phyloP scores from a whole-genome alignment of 2,888 invertebrate species.

The Chaetoderma sp. region DNA sequence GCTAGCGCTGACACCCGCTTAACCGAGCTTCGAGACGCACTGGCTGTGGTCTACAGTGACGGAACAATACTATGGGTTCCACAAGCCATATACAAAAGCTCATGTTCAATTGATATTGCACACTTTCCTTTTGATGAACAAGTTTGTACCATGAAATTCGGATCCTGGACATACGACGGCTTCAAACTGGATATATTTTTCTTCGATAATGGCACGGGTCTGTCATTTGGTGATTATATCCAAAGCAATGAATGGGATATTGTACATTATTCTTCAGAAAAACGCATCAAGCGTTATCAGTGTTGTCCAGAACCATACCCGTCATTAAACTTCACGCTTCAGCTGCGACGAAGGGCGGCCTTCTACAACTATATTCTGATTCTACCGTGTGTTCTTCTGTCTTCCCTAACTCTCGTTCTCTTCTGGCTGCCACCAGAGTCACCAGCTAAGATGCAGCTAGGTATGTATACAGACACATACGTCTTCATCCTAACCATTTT shows the following conservation, averaged over 20 bases:
- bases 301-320: constrained; percentile 67
- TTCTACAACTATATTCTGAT: constrained; percentile 69
- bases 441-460: constrained; percentile 69
- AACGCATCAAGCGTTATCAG: constrained; percentile 60
- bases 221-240: constrained; percentile 61
- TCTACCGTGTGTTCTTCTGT: constrained; percentile 69
- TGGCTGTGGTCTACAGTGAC: constrained; percentile 46
- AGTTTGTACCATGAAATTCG: constrained; percentile 66
- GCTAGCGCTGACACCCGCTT: constrained; percentile 59
- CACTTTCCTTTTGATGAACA: constrained; percentile 69
- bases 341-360: constrained; percentile 56
- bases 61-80: constrained; percentile 37
- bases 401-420: constrained; percentile 67
- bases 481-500: too few species aligned
- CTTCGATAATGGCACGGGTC: constrained; percentile 40
- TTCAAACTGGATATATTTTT: constrained; percentile 59
- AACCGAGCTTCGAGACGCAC: constrained; percentile 55
- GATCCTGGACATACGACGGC: constrained; percentile 68
- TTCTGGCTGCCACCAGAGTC: constrained; percentile 71
- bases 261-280: constrained; percentile 53
- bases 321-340: constrained; percentile 64
- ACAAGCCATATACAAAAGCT: constrained; percentile 61
- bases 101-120: constrained; percentile 67
- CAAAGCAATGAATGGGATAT: constrained; percentile 68
- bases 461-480: constrained; percentile 57